Base-by-base conservation (phyloP, 2,888 invertebrate species). In the Listrodromus nycthemerus region DNA sequence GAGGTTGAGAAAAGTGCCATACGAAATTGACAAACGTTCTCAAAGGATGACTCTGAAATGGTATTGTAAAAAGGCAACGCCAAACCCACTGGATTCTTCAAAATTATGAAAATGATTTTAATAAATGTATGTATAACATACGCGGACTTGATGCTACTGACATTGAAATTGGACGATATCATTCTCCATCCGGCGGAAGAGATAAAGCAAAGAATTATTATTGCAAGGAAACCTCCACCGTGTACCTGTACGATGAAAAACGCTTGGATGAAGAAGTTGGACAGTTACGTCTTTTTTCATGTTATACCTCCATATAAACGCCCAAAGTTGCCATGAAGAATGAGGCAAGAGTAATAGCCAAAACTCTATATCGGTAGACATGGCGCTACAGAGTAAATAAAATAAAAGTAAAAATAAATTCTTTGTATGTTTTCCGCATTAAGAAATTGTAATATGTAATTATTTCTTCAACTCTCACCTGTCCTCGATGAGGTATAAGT, bases 1-100 rank as follows among this genome's bases (percentile, higher is more conserved):
- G 94, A 4, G 96, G 96, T 90, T 97, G 96, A 87, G 96, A 94
- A 83, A 96, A 94, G 89, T 95, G 94, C 97, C 97, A 97, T 70
- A 96, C 86, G 55, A 95, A 92, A 73, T 95, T 94, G 79, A 96
- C 94, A 50, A 95, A 94, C 37, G 94, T 93, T 37, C 94, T 93
- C 5, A 96, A 95, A 76, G 94, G 94, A 86, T 78, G 79, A 21
- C 48, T 67, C 82, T 82, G 69, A 8, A 74, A 45, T 65, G 19
- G 13, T 45, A 58, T 58, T 3, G n/a, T 37, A 41, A 65, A 61
- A 61, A 33, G 2, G 2, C 27, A 21, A 1, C 10, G 10, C 5
- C 37, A 5, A 1, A 45, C 13, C 4, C 21, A 0, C 13, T 58
- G 13, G 4, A 58, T 58, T 27, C 5, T 27, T 7, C 0, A 58